Conservation (phyloP, 2,888 invertebrate species). For the Micropterix aruncella region DNA sequence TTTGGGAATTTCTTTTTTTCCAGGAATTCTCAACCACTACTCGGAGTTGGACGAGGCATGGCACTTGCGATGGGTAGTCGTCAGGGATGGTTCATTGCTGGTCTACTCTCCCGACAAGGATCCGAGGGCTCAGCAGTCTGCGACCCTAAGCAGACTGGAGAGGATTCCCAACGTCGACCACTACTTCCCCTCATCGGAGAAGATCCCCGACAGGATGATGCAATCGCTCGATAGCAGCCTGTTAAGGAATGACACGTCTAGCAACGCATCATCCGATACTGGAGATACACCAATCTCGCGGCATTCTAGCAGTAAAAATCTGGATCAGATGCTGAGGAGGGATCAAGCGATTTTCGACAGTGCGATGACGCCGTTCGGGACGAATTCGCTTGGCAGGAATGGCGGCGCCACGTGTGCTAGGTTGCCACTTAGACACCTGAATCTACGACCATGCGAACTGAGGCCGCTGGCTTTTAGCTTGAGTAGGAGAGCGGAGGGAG, state of each 20-base stretch:
- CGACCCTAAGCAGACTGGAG: background rate
- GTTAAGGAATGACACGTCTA: background rate
- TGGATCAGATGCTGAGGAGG: background rate
- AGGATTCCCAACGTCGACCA: background rate
- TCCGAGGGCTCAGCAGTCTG: background rate
- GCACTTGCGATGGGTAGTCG: conserved; percentile 10
- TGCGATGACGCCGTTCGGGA: conserved; percentile 1
- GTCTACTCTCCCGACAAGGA: conserved; percentile 9
- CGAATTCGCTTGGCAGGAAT: background rate
- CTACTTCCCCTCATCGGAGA: background rate
- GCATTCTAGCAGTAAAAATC: background rate
- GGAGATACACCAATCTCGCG: background rate
- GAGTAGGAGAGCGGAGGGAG: conserved; percentile 7
- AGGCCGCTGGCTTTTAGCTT: conserved; percentile 10
- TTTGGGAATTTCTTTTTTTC: background rate
- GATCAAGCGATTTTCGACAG: background rate
- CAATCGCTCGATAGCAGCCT: background rate
- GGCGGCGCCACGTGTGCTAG: conserved; percentile 8
- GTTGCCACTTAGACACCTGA: conserved; percentile 11
- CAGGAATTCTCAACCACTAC: conserved; percentile 11
- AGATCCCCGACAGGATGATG: background rate
- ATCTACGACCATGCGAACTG: conserved; percentile 10
- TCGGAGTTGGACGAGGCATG: conserved; percentile 9
- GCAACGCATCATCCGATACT: background rate
- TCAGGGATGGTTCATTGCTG: conserved; percentile 11